Percentiles rank a stretch among this genome's conserved stretches.
phyloP scores from a whole-genome alignment of 2,888 invertebrate genomes.

The Euproctis similis region DNA sequence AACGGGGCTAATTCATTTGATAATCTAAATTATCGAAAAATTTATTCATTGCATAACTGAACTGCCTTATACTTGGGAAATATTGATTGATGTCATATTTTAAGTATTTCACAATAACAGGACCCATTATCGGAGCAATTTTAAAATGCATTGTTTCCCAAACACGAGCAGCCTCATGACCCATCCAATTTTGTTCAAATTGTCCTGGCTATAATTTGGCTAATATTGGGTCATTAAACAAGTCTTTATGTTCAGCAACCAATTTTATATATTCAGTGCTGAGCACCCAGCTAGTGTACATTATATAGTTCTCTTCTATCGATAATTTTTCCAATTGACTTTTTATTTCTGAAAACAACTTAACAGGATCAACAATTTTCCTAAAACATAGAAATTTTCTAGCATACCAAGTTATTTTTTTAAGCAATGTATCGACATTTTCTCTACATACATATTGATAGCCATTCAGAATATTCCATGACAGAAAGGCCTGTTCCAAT shows the following conservation, averaged over 20 bases:
- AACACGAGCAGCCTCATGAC: conserved; percentile 3
- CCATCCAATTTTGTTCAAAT: neutral
- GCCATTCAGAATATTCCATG: conserved; percentile 18
- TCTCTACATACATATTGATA: conserved; percentile 9
- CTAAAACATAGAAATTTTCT: conserved; percentile 14
- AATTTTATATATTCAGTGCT: conserved; percentile 17
- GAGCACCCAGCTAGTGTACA: conserved; percentile 28
- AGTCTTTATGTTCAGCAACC: conserved; percentile 16
- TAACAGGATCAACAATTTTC: conserved; percentile 27
- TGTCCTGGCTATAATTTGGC: neutral
- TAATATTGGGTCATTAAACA: conserved; percentile 5
- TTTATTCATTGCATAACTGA: conserved; percentile 11
- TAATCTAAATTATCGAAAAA: conserved; percentile 5
- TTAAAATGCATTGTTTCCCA: conserved; percentile 18
- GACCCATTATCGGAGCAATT: conserved; percentile 17
- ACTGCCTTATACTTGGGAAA: conserved; percentile 16
- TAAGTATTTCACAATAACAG: conserved; percentile 15
- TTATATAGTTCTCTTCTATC: conserved; percentile 22
- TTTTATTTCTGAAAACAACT: conserved; percentile 27
- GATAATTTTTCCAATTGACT: conserved; percentile 22
- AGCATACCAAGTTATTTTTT: conserved; percentile 5
- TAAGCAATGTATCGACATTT: conserved; percentile 11
- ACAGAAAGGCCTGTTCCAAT: conserved; percentile 22
- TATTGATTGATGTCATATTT: conserved; percentile 19
- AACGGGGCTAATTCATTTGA: neutral